Conservation (phyloP, 2,888 invertebrate species). For the Sceliomorpha sp. region DNA sequence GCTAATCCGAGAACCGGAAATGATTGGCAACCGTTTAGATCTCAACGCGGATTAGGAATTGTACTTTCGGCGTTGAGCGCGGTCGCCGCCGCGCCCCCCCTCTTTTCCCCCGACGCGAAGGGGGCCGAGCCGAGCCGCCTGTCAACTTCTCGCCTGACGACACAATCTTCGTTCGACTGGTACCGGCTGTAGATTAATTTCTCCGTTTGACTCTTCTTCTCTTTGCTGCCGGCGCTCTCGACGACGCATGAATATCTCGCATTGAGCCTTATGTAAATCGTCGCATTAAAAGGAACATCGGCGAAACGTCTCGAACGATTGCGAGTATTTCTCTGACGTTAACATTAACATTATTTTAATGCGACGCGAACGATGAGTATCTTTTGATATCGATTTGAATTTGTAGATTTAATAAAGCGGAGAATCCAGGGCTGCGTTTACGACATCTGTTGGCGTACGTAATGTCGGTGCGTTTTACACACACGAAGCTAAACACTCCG, state of each 20-base stretch:
- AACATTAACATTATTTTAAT: too few relatives aligned
- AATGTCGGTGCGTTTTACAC: too few relatives aligned
- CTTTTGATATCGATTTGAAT: too few relatives aligned
- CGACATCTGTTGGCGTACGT: too few relatives aligned
- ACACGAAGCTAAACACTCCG: constrained; percentile 22
- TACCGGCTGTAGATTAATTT: constrained; percentile 50
- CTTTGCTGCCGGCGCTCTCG: constrained; percentile 8
- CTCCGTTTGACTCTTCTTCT: constrained; percentile 21
- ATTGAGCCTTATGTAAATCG: too few relatives aligned
- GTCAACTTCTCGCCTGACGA: constrained; percentile 71
- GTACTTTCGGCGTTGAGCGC: constrained; percentile 57
- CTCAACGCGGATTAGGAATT: constrained; percentile 71
- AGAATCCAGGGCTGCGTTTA: too few relatives aligned
- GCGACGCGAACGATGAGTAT: too few relatives aligned
- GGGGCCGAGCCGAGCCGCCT: constrained; percentile 57
- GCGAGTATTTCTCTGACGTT: too few relatives aligned
- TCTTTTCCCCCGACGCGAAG: constrained; percentile 29
- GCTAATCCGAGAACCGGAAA: constrained; percentile 80
- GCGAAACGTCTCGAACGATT: too few relatives aligned
- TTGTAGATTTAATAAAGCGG: too few relatives aligned
- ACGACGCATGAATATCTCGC: too few relatives aligned
- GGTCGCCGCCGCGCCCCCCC: constrained; percentile 44
- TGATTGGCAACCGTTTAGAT: constrained; percentile 81
- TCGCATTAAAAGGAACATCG: too few relatives aligned
- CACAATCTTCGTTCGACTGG: constrained; percentile 64